These are phyloP conservation scores for Phania funesta DNA, from an alignment of 2,888 invertebrate genomes.

Conservation along the genomic window DNA sequence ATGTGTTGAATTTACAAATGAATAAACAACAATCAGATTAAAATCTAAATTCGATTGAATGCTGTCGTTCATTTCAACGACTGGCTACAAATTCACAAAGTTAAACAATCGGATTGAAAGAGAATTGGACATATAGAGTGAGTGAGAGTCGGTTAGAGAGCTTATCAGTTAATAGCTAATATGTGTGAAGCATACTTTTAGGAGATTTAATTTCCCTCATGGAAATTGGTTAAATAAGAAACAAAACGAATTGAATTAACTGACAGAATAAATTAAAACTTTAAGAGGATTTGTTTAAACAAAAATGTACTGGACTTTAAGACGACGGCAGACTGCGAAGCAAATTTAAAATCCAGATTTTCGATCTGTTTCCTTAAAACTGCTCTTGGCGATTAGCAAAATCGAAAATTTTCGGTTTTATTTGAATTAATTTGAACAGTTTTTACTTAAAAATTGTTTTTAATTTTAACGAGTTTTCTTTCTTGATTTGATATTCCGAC, in stretches of 20 bases:
- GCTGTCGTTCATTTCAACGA: constrained; percentile 5
- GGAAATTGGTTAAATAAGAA: constrained; percentile 21
- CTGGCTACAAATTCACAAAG: not conserved
- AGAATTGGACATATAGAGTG: not conserved
- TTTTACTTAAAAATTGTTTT: too few relatives aligned
- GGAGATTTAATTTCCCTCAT: constrained; percentile 40
- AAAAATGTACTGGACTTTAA: not conserved
- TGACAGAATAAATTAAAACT: not conserved
- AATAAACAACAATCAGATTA: constrained; percentile 65
- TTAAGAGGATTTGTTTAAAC: not conserved
- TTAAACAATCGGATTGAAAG: not conserved
- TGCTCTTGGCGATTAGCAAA: too few relatives aligned
- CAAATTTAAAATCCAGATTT: too few relatives aligned
- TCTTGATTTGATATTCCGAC: too few relatives aligned
- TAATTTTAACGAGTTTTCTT: too few relatives aligned
- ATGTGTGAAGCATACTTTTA: constrained; percentile 26
- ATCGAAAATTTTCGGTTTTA: too few relatives aligned
- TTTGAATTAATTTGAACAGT: too few relatives aligned
- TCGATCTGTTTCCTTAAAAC: too few relatives aligned
- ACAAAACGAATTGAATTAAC: not conserved
- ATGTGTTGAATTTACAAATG: constrained; percentile 60
- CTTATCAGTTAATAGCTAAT: not conserved
- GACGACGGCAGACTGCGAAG: not conserved
- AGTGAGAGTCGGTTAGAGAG: not conserved
- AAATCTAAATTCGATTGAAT: constrained; percentile 44